These are phyloP conservation scores for Pseudonaja textilis DNA, from an alignment of 2,113 vertebrate species.

Conservation along the genomic window DNA sequence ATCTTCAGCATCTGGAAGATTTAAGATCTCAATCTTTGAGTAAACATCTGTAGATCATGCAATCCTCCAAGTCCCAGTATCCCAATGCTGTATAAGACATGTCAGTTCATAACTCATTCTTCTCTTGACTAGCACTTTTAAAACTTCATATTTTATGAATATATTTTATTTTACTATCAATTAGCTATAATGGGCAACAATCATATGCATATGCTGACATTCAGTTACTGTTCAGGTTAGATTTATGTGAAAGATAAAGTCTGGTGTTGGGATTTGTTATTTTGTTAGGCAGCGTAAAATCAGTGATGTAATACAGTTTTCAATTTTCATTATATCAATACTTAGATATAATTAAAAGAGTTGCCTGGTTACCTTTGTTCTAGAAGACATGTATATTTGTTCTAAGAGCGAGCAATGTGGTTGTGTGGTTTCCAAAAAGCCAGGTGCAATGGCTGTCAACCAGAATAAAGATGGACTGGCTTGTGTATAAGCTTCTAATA, in stretches of 20 bases:
- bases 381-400: background rate
- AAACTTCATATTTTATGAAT: background rate
- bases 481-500: background rate
- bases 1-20: background rate
- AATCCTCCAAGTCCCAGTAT: background rate
- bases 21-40: background rate
- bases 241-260: background rate
- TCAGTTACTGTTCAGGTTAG: background rate
- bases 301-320: background rate
- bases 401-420: background rate
- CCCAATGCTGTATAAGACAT: background rate
- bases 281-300: background rate
- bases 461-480: background rate
- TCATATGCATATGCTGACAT: background rate
- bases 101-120: background rate
- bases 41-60: background rate
- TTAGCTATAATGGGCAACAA: background rate
- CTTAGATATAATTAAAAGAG: background rate
- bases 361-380: background rate
- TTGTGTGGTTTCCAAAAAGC: background rate
- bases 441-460: background rate
- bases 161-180: background rate
- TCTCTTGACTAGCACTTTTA: background rate
- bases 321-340: background rate
- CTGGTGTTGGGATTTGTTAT: background rate